A percentile compares a stretch with the other conserved stretches of the same genome.
Conservation (phyloP, 2,113 vertebrate species). For the Lathamus discolor region DNA sequence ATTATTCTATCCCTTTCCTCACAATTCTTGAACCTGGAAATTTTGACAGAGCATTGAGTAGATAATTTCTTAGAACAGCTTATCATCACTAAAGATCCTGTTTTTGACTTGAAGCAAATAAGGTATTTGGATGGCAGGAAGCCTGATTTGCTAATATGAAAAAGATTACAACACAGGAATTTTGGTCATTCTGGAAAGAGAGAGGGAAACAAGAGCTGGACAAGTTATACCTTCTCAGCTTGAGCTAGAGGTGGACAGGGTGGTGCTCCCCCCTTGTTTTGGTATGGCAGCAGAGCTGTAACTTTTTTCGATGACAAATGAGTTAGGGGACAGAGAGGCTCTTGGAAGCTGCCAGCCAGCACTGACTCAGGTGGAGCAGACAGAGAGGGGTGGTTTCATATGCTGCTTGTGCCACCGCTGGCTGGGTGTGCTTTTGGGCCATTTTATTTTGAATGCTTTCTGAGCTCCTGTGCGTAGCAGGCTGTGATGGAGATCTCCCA, state of each 20-base stretch:
- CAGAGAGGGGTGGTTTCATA: neutral
- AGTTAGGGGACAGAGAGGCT: neutral
- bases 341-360: neutral
- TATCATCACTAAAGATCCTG: neutral
- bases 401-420: fast-evolving
- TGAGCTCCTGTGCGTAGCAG: neutral
- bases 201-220: neutral
- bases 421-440: neutral
- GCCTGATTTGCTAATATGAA: neutral
- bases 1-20: neutral
- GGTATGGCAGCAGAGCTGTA: neutral
- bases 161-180: neutral
- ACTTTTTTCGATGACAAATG: neutral
- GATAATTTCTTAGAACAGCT: neutral
- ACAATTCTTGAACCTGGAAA: neutral
- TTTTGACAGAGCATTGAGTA: neutral
- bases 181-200: neutral
- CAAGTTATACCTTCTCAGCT: neutral
- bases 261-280: neutral
- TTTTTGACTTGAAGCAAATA: neutral
- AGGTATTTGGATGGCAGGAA: neutral
- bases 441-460: neutral
- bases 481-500: neutral
- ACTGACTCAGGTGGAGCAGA: neutral
- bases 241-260: neutral